Percentiles rank a stretch among this genome's conserved stretches.
Conservation (phyloP, 2,797 vertebrate species). For the Hozukius guyotensis region DNA sequence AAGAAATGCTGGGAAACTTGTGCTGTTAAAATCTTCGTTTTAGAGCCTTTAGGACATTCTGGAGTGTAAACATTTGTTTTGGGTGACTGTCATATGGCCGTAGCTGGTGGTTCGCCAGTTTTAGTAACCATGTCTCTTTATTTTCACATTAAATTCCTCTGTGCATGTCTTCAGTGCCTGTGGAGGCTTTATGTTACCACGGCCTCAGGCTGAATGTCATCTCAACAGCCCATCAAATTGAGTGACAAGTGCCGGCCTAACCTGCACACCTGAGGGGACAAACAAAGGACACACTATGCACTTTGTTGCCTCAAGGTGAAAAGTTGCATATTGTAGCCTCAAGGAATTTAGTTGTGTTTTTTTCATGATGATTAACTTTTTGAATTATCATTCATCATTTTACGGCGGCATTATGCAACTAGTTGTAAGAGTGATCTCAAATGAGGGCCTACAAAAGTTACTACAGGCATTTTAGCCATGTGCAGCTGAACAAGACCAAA, state of each 20-base stretch:
- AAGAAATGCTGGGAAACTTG: not conserved
- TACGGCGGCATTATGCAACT: slow-evolving; percentile 29
- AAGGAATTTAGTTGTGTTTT: slow-evolving; percentile 17
- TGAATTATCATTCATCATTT: slow-evolving; percentile 12
- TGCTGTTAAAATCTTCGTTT: not conserved
- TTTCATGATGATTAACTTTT: not conserved
- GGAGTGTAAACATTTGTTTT: not conserved
- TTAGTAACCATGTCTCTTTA: slow-evolving; percentile 3
- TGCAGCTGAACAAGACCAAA: not conserved
- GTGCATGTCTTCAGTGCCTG: slow-evolving; percentile 25
- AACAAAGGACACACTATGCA: slow-evolving; percentile 56
- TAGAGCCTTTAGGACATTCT: slow-evolving; percentile 14
- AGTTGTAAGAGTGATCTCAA: slow-evolving; percentile 19
- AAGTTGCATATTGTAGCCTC: slow-evolving; percentile 35
- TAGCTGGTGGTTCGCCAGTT: not conserved
- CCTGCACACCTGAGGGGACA: slow-evolving; percentile 59
- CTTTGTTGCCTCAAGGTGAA: slow-evolving; percentile 56
- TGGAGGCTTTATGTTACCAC: slow-evolving; percentile 33
- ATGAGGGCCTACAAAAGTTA: not conserved
- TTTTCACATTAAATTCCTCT: slow-evolving; percentile 26
- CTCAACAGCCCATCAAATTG: slow-evolving; percentile 67
- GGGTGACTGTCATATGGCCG: not conserved
- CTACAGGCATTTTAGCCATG: not conserved
- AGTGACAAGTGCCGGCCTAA: slow-evolving; percentile 66
- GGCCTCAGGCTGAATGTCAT: slow-evolving; percentile 60